Percentiles rank a stretch among this genome's conserved stretches.
Evolutionary conservation across 2,113 vertebrate genomes (phyloP).

Genomic region (Typhlomys cinereus): DNA sequence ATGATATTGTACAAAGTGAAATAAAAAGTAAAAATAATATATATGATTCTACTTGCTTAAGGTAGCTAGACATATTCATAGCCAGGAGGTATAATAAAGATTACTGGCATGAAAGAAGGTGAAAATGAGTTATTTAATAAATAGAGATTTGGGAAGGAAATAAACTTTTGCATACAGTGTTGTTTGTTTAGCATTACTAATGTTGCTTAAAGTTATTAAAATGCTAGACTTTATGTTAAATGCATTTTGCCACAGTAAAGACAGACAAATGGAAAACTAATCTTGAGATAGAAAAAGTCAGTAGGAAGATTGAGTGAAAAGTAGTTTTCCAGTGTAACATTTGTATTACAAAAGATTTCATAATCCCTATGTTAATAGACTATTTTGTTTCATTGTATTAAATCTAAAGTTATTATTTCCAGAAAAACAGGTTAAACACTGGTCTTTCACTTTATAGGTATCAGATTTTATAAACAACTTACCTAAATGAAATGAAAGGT

Average conservation of each 20-base stretch:
- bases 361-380: too few relatives aligned
- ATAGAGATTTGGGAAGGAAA: background rate
- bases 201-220: slow-evolving; percentile 17
- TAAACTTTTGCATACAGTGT: background rate
- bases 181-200: background rate
- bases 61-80: background rate
- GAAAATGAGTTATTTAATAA: background rate
- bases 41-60: slow-evolving; percentile 26
- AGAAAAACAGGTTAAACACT: background rate
- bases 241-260: background rate
- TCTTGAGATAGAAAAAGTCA: background rate
- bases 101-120: background rate
- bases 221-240: slow-evolving; percentile 3
- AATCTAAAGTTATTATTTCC: background rate
- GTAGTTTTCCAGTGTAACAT: too few relatives aligned
- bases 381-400: background rate
- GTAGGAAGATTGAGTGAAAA: too few relatives aligned
- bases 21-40: background rate
- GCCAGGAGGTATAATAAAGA: background rate
- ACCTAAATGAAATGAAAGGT: background rate
- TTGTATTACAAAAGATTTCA: too few relatives aligned
- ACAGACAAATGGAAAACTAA: background rate
- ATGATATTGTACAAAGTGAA: background rate
- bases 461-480: slow-evolving; percentile 40
- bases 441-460: slow-evolving; percentile 1